Conservation (phyloP, 2,113 vertebrate species). For the Mormyrus iriodes region DNA sequence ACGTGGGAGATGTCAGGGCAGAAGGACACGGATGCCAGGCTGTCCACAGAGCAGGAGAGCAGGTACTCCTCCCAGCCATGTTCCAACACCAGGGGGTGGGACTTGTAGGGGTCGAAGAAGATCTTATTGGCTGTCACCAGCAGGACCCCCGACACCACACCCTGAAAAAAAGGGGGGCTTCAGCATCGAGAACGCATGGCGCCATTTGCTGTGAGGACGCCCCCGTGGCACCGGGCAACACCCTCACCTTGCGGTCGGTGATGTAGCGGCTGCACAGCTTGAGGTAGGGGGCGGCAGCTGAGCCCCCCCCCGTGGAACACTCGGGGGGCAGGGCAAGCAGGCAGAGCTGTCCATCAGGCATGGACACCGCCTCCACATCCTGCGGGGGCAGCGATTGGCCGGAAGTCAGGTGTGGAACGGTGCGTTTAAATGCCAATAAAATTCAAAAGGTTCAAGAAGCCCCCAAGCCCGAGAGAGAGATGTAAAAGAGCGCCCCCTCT, state of each 20-base stretch:
- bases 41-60: conserved; percentile 61
- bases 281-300: conserved; percentile 55
- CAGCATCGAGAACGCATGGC: neutral
- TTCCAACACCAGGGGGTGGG: conserved; percentile 63
- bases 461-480: neutral
- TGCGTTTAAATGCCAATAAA: neutral
- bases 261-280: conserved; percentile 68
- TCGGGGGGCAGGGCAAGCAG: conserved; percentile 63
- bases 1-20: conserved; percentile 63
- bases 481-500: neutral
- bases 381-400: conserved; percentile 26
- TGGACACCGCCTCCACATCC: conserved; percentile 67
- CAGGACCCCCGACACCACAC: conserved; percentile 66
- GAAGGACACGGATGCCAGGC: conserved; percentile 57
- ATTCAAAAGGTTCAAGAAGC: neutral
- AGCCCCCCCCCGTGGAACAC: conserved; percentile 55
- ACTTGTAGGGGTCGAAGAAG: conserved; percentile 71
- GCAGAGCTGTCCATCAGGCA: conserved; percentile 68
- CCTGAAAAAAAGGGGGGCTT: conserved; percentile 41
- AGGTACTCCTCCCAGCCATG: conserved; percentile 69
- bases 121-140: conserved; percentile 66
- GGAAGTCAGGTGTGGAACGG: neutral
- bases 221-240: too few species aligned
- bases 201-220: too few species aligned
- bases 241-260: conserved; percentile 65